A percentile compares a stretch with the other conserved stretches of the same genome.
Conservation (phyloP, 2,888 invertebrate genomes). For the Pediacus dermestoides region DNA sequence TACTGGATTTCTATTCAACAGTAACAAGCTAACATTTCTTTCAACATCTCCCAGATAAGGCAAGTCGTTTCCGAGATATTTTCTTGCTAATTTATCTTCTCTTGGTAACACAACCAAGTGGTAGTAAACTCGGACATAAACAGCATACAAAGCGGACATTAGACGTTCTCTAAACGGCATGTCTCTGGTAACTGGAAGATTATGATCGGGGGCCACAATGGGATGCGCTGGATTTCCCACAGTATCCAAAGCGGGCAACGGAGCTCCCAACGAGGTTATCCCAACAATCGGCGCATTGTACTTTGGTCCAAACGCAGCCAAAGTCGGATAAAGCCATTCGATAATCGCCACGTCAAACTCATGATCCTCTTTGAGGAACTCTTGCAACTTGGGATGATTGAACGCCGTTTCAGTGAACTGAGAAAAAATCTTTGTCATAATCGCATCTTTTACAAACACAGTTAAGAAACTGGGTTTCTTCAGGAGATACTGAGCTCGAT, state of each 20-base stretch:
- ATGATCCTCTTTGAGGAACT: slow-evolving; percentile 25
- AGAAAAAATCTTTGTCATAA: slow-evolving; percentile 18
- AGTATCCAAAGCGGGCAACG: slow-evolving; percentile 20
- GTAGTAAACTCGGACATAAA: slow-evolving; percentile 20
- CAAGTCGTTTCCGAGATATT: slow-evolving; percentile 24
- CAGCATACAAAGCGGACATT: slow-evolving; percentile 16
- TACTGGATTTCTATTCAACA: slow-evolving; percentile 28
- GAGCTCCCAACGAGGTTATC: slow-evolving; percentile 30
- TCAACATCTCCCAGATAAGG: slow-evolving; percentile 25
- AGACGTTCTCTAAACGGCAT: slow-evolving; percentile 22
- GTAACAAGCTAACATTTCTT: slow-evolving; percentile 26
- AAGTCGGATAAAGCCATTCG: slow-evolving; percentile 34
- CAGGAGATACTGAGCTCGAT: slow-evolving; percentile 9
- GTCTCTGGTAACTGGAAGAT: slow-evolving; percentile 20
- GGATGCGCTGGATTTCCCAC: slow-evolving; percentile 27
- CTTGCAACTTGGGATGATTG: slow-evolving; percentile 19
- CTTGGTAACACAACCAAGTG: slow-evolving; percentile 17
- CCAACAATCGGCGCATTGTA: slow-evolving; percentile 40
- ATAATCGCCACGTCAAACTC: slow-evolving; percentile 37
- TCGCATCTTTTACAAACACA: slow-evolving; percentile 24
- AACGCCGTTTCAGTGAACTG: slow-evolving; percentile 17
- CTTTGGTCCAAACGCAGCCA: slow-evolving; percentile 33
- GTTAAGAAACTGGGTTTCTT: slow-evolving; percentile 21
- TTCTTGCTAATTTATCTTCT: slow-evolving; percentile 20
- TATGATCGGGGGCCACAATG: slow-evolving; percentile 24